Conservation (phyloP, 1,140 invertebrate genomes). For the Heliconius hewitsoni region DNA sequence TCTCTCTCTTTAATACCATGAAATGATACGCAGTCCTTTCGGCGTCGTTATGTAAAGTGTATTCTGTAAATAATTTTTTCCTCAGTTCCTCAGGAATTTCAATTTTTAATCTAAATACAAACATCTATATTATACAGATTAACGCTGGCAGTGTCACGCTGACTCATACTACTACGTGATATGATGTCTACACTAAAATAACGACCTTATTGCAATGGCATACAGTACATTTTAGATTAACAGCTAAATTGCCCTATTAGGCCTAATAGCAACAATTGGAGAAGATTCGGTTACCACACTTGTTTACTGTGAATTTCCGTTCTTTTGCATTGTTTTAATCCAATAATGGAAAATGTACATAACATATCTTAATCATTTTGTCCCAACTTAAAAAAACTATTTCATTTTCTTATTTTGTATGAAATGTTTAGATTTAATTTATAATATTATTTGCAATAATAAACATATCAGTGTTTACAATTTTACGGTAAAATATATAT, state of each 20-base stretch:
- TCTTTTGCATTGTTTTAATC: no score
- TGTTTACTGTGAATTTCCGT: background rate
- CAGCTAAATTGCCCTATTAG: background rate
- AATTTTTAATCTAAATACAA: background rate
- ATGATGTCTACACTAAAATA: constrained; percentile 27
- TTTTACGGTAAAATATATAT: no score
- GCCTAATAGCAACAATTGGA: constrained; percentile 8
- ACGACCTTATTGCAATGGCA: constrained; percentile 9
- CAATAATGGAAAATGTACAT: no score
- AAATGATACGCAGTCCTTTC: no score
- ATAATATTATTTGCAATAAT: no score
- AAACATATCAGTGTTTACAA: no score
- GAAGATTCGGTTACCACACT: background rate
- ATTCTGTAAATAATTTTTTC: background rate
- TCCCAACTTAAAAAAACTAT: no score
- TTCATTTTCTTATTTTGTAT: no score
- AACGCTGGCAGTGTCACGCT: constrained; percentile 58
- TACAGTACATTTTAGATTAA: background rate
- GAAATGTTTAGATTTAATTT: no score
- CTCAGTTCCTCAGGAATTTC: background rate
- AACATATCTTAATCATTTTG: no score
- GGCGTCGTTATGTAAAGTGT: no score
- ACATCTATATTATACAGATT: background rate
- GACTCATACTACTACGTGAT: constrained; percentile 39
- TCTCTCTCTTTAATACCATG: background rate